A percentile compares a stretch with the other conserved stretches of the same genome.
Conservation (phyloP, 1,140 invertebrate species). For the Papilio machaon region DNA sequence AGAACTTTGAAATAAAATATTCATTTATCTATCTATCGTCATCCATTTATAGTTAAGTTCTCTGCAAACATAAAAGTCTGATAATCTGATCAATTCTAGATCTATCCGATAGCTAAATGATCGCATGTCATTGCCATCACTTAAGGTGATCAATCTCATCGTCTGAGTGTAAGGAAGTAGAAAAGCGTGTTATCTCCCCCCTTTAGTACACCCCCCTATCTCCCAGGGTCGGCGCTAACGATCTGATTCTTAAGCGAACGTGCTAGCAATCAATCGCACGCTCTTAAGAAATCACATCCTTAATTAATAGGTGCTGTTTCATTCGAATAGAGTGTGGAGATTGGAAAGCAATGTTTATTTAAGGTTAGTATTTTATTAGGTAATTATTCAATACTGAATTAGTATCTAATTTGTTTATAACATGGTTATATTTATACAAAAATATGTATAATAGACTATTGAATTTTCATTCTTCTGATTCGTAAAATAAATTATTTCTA, state of each 20-base stretch:
- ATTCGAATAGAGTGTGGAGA: not conserved
- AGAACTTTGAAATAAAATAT: not conserved
- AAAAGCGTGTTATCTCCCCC: slow-evolving; percentile 29
- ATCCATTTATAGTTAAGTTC: not conserved
- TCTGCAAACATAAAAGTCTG: no score
- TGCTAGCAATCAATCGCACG: not conserved
- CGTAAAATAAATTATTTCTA: no score
- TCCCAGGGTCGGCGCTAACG: not conserved
- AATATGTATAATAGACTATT: no score
- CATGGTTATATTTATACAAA: no score
- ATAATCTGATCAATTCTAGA: not conserved
- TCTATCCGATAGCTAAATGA: slow-evolving; percentile 1
- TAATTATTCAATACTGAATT: no score
- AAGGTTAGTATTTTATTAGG: not conserved
- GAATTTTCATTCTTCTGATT: no score
- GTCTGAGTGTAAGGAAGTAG: slow-evolving; percentile 10
- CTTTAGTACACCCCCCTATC: not conserved
- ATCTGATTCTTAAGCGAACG: slow-evolving; percentile 12
- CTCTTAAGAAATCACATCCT: not conserved
- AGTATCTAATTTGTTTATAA: no score
- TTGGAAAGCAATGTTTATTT: not conserved
- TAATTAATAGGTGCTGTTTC: not conserved
- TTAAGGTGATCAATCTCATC: slow-evolving; percentile 31
- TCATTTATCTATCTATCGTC: not conserved
- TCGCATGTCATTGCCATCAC: slow-evolving; percentile 28